Evolutionary conservation across 2,113 vertebrate genomes (phyloP), one percentile per base, ranked within the genome.

Genomic region (Oplegnathus fasciatus): DNA sequence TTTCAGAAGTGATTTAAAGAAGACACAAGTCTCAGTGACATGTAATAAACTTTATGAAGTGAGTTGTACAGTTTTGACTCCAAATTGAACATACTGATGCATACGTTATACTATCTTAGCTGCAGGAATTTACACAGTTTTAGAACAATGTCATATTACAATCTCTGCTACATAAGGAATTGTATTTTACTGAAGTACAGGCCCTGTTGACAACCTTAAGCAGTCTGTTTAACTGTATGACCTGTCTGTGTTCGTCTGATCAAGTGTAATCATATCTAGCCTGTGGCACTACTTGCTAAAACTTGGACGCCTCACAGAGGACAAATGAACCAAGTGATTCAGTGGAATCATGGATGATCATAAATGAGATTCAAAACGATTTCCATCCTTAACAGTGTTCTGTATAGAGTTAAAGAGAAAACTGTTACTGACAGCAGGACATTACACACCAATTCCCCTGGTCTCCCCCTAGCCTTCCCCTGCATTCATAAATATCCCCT

Each of bases 351-450:
- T 76, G 76, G 81, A 74, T 91, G 81, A 74, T 91, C 46, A 82
- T 81, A 90, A 92, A 92, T 89, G 85, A 88, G 84, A 90, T 90
- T 87, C 83, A 88, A 88, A 90, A 69, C 44, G 74, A 84, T 88
- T 86, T 90, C 72, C 76, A 58, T 69, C 87, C 54, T 88, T 92
- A 91, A 84, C 79, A 64, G 82, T 75, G 88, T 86, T 92, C 54
- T 83, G 82, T 86, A 82, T 65, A 74, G 85, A 93, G 92, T 95
- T 93, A 93, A 93, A 92, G 74, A 82, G 87, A 88, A 94, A 95
- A 95, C 71, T 90, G 86, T 90, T 91, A 92, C 90, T 93, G 95
- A 94, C 95, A 95, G 89, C 90, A 93, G 93, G 93, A 92, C 95
- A 94, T 95, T 95, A 94, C 89, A 86, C 88, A 93, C 89, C 90